Percentiles rank a stretch among this genome's conserved stretches.
Evolutionary conservation across 64 coral and sea anemone genomes (phyloP).

Genomic region (Stylophora pistillata): DNA sequence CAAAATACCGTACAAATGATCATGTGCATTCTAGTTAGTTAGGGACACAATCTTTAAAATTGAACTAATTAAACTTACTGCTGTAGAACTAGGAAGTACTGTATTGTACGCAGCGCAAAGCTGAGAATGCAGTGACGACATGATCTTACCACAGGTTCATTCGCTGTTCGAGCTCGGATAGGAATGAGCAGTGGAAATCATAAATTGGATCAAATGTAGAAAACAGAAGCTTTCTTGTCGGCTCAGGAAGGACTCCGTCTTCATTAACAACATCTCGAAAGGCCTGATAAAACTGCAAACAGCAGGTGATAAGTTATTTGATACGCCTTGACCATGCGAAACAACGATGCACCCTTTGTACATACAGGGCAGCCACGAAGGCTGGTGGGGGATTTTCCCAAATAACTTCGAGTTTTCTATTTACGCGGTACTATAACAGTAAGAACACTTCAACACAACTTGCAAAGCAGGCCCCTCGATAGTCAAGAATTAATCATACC

Average conservation of each 20-base stretch:
- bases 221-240: conserved; percentile 83
- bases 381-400: too few relatives aligned
- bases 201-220: conserved; percentile 95
- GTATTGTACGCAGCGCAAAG: too few relatives aligned
- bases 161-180: conserved; percentile 79
- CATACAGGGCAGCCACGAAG: not conserved
- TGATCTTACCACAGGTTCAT: conserved; percentile 82
- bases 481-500: too few relatives aligned
- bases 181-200: conserved; percentile 94
- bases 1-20: too few relatives aligned
- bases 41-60: not conserved
- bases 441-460: too few relatives aligned
- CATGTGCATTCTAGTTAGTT: too few relatives aligned
- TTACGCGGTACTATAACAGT: too few relatives aligned
- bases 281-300: conserved; percentile 42
- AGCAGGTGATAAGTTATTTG: not conserved
- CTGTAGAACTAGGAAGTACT: too few relatives aligned
- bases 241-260: conserved; percentile 73
- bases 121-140: too few relatives aligned
- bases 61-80: too few relatives aligned
- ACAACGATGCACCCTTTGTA: not conserved
- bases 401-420: too few relatives aligned
- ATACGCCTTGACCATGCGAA: not conserved
- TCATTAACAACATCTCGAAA: conserved; percentile 88
- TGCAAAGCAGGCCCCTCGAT: too few relatives aligned